Evolutionary conservation across 2,113 vertebrate genomes (phyloP).

Genomic region (Alligator mississippiensis): DNA sequence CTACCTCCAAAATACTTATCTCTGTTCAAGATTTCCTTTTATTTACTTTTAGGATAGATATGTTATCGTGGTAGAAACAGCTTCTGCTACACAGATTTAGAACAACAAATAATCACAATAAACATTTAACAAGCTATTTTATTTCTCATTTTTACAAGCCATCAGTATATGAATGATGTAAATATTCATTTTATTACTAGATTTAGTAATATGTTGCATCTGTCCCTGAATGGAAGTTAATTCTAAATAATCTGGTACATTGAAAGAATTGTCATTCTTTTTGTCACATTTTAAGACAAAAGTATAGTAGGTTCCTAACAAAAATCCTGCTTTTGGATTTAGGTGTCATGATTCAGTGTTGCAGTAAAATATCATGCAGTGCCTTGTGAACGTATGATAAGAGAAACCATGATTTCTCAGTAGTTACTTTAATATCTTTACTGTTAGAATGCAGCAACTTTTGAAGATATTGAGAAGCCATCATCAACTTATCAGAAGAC

Average conservation of each 20-base stretch:
- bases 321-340: background rate
- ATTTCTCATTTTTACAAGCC: background rate
- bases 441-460: conserved; percentile 88
- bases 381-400: background rate
- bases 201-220: conserved; percentile 1
- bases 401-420: background rate
- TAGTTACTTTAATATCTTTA: background rate
- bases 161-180: background rate
- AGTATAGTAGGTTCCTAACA: background rate
- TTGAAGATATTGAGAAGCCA: conserved; percentile 90
- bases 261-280: background rate
- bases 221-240: background rate
- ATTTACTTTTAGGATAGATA: background rate
- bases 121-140: background rate
- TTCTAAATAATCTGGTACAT: background rate
- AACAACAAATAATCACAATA: background rate
- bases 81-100: background rate
- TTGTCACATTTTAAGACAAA: background rate
- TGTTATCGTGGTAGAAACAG: background rate
- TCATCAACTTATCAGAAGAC: conserved; percentile 90
- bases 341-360: background rate
- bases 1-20: background rate
- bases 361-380: background rate
- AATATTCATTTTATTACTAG: background rate
- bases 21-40: background rate